Percentiles rank a stretch among this genome's conserved stretches.
phyloP scores from a whole-genome alignment of 2,888 invertebrate species.

The Gari tellinella region DNA sequence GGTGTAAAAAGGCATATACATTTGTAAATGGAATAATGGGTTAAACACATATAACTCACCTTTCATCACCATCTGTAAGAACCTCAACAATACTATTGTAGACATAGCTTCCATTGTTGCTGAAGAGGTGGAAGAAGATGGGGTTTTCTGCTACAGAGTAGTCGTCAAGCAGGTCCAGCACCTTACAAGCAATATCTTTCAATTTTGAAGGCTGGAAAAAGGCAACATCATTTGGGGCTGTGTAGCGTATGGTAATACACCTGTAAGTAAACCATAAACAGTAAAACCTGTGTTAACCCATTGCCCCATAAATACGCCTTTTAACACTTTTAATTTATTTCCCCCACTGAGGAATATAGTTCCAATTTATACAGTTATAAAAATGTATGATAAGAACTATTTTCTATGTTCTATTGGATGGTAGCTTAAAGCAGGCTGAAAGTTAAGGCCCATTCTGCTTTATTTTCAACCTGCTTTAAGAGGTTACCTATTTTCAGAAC shows the following conservation, averaged over 20 bases:
- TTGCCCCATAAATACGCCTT: no score
- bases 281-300: not conserved
- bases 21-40: no score
- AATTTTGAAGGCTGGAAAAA: slow-evolving; percentile 88
- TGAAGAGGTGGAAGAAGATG: slow-evolving; percentile 90
- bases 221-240: slow-evolving; percentile 88
- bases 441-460: no score
- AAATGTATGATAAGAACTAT: no score
- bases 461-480: no score
- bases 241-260: slow-evolving; percentile 90
- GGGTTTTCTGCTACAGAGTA: slow-evolving; percentile 90
- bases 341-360: no score
- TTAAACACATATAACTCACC: slow-evolving; percentile 23
- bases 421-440: no score
- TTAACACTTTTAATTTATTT: no score
- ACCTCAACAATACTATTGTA: slow-evolving; percentile 89
- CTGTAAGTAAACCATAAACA: slow-evolving; percentile 84
- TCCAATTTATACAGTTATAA: no score
- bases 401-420: no score
- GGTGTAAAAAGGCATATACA: no score
- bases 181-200: slow-evolving; percentile 87
- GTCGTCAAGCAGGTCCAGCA: slow-evolving; percentile 88
- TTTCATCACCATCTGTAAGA: slow-evolving; percentile 71
- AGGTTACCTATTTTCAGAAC: no score
- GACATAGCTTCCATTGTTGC: slow-evolving; percentile 90